Conservation (phyloP, 2,113 vertebrate genomes). For the Aphyosemion australe region DNA sequence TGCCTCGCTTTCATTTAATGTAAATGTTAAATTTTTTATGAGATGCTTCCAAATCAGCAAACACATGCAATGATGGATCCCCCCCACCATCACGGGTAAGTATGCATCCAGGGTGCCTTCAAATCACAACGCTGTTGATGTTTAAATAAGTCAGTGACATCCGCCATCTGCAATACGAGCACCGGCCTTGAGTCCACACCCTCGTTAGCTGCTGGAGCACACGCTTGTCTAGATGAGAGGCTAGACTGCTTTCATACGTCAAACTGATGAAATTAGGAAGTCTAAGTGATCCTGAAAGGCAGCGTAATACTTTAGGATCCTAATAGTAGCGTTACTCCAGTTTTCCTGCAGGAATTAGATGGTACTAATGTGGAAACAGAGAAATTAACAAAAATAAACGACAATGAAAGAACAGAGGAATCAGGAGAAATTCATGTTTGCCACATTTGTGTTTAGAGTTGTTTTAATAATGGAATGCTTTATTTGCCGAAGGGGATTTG, state of each 20-base stretch:
- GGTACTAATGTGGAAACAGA: no score
- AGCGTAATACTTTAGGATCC: no score
- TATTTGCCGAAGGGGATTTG: slow-evolving; percentile 12
- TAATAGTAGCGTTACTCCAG: no score
- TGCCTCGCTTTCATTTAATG: no score
- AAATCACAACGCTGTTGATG: slow-evolving; percentile 58
- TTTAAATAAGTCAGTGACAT: slow-evolving; percentile 56
- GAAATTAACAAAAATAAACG: no score
- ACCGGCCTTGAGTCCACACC: slow-evolving; percentile 44
- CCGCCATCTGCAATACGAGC: slow-evolving; percentile 27
- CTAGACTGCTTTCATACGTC: slow-evolving; percentile 46
- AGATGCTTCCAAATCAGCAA: slow-evolving; percentile 48
- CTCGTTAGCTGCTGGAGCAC: slow-evolving; percentile 53
- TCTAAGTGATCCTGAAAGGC: slow-evolving; percentile 17
- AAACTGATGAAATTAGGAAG: slow-evolving; percentile 25
- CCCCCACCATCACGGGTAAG: no score
- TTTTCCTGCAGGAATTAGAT: no score
- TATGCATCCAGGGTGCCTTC: slow-evolving; percentile 56
- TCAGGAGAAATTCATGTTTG: slow-evolving; percentile 5
- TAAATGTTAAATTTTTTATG: slow-evolving; percentile 8
- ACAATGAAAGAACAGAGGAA: not conserved
- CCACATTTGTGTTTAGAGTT: slow-evolving; percentile 19
- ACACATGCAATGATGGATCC: slow-evolving; percentile 38
- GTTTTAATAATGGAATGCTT: slow-evolving; percentile 17
- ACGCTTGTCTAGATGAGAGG: slow-evolving; percentile 59